Evolutionary conservation across 2,888 invertebrate genomes (phyloP), one percentile per base, ranked within the genome.

Genomic region (Meta bourneti): DNA sequence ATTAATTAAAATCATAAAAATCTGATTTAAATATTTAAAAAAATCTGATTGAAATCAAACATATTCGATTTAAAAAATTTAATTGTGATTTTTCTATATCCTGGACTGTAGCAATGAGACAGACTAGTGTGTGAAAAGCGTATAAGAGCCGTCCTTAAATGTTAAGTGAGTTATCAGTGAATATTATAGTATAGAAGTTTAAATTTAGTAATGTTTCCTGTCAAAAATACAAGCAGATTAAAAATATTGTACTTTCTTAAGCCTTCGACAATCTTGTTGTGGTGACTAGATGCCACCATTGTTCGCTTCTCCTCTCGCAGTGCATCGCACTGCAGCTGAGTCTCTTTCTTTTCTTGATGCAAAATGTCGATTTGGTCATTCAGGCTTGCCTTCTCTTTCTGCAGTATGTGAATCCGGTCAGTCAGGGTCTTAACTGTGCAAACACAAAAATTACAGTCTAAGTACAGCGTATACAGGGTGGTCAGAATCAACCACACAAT

Each of bases 301-400:
- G 9, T 19, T 49, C 20, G 74, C 51, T 72, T 51, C 51, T 61
- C 82, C 0, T 54, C 52, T 9, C 16, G 16, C 7, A 79, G 2
- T 20, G 71, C 11, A 16, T 91, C 78, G 72, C 20, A 83, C 49
- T 91, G 78, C 9, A 49, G 16, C 13, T 83, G 81, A 13, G 77
- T 20, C 11, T 51, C 54, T 48, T 78, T 82, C 6, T 78, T 87
- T 16, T 91, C 91, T 61, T 51, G 34, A 6, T 91, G 91, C 7
- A 87, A 61, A 7, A 87, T 71, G 16, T 91, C 86, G 19, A 91
- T 72, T 74, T 87, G 91, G 5, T 87, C 83, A 34, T 81, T 74
- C 48, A 91, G 71, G 61, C 61, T 49, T 54, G 72, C 71, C 20
- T 81, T 91, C 49, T 91, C 91, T 52, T 72, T 71, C 5, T 71